These are phyloP conservation scores for Astropecten irregularis DNA, from an alignment of 53 echinoderm and acorn worm genomes.

Conservation along the genomic window DNA sequence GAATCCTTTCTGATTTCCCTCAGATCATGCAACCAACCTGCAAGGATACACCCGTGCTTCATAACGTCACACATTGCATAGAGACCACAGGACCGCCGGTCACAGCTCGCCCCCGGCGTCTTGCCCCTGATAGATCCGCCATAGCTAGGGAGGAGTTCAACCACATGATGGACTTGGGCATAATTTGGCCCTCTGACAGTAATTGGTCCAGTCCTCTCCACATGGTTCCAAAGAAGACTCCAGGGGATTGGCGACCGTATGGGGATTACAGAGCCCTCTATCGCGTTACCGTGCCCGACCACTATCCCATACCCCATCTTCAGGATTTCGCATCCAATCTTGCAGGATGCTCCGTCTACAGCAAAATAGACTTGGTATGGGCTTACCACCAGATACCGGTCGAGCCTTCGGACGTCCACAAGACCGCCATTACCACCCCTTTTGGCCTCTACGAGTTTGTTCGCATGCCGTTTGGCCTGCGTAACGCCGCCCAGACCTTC, in stretches of 20 bases:
- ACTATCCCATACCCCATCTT: slow-evolving; percentile 54
- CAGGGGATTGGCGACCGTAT: slow-evolving; percentile 59
- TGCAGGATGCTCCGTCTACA: slow-evolving; percentile 16
- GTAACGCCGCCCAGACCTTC: slow-evolving; percentile 57
- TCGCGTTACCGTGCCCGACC: slow-evolving; percentile 39
- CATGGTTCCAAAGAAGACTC: too few relatives aligned
- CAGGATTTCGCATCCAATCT: too few relatives aligned
- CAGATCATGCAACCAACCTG: not conserved
- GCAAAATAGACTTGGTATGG: slow-evolving; percentile 31
- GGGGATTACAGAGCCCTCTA: slow-evolving; percentile 46
- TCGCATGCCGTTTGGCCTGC: slow-evolving; percentile 39
- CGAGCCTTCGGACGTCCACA: slow-evolving; percentile 8
- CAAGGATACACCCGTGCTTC: not conserved
- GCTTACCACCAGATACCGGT: slow-evolving; percentile 39
- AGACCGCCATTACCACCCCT: slow-evolving; percentile 58
- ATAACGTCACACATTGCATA: slow-evolving; percentile 18
- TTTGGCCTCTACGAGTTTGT: slow-evolving; percentile 18
- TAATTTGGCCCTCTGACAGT: slow-evolving; percentile 62
- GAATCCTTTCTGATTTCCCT: not conserved
- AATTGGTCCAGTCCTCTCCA: too few relatives aligned
- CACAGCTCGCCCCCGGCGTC: slow-evolving; percentile 13
- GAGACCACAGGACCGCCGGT: slow-evolving; percentile 48
- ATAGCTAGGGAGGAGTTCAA: slow-evolving; percentile 54
- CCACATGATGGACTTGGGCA: slow-evolving; percentile 58
- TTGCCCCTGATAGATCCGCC: slow-evolving; percentile 14